A percentile compares a stretch with the other conserved stretches of the same genome.
Evolutionary conservation across 2,888 invertebrate genomes (phyloP).

Genomic region (Spodoptera littoralis): DNA sequence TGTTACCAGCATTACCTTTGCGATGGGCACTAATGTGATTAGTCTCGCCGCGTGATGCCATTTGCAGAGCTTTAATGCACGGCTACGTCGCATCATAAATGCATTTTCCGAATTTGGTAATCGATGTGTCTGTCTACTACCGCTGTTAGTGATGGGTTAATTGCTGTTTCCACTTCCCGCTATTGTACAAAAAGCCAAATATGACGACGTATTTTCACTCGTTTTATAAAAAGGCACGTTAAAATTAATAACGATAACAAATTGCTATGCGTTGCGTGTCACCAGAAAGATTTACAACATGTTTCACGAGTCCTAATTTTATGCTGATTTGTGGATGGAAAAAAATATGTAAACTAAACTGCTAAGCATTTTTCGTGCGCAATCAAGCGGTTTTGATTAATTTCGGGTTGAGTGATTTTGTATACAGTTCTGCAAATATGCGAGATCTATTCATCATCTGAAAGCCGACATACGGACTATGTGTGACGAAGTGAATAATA

Average conservation of each 20-base stretch:
- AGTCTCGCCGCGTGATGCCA: slow-evolving; percentile 75
- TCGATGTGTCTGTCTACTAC: slow-evolving; percentile 54
- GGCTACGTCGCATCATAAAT: slow-evolving; percentile 64
- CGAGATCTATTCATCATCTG: slow-evolving; percentile 24
- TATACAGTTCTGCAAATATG: slow-evolving; percentile 36
- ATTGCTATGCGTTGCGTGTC: slow-evolving; percentile 15
- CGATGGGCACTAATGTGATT: slow-evolving; percentile 81
- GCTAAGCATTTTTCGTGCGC: slow-evolving; percentile 22
- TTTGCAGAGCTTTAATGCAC: slow-evolving; percentile 77
- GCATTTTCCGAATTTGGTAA: slow-evolving; percentile 69
- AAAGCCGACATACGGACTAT: slow-evolving; percentile 38
- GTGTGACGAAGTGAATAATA: slow-evolving; percentile 56
- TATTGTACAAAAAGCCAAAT: slow-evolving; percentile 20
- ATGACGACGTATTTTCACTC: slow-evolving; percentile 4
- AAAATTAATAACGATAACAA: slow-evolving; percentile 32
- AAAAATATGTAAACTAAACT: slow-evolving; percentile 13
- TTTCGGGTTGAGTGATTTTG: slow-evolving; percentile 36
- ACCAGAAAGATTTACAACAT: slow-evolving; percentile 23
- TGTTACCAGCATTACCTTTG: slow-evolving; percentile 78
- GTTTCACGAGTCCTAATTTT: slow-evolving; percentile 35
- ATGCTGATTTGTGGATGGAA: slow-evolving; percentile 33
- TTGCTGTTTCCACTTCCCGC: slow-evolving; percentile 25
- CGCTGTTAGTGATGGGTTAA: slow-evolving; percentile 47
- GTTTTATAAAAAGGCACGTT: slow-evolving; percentile 14
- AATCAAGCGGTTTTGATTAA: slow-evolving; percentile 28